Percentiles rank a stretch among this genome's conserved stretches.
Conservation (phyloP, 2,888 invertebrate genomes). For the Clepsis dumicolana region DNA sequence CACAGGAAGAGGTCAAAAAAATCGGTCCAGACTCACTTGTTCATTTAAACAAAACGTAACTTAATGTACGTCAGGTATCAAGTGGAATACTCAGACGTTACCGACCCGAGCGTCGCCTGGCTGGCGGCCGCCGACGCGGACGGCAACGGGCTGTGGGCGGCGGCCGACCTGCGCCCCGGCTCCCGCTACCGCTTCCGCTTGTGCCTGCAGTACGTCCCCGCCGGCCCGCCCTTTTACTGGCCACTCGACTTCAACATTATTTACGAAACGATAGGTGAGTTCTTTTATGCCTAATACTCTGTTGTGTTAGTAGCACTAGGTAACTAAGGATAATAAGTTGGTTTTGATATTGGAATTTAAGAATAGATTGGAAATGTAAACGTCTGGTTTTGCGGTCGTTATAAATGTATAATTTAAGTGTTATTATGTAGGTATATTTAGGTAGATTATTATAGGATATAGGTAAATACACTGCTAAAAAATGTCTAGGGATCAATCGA, state of each 20-base stretch:
- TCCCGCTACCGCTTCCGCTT: conserved; percentile 92
- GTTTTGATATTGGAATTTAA: too few species aligned
- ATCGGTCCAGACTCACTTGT: too few species aligned
- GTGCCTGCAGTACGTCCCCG: conserved; percentile 87
- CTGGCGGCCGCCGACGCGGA: conserved; percentile 52
- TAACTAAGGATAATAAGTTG: too few species aligned
- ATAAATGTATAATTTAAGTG: too few species aligned
- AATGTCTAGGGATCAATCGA: too few species aligned
- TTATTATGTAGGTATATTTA: too few species aligned
- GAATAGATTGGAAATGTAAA: too few species aligned
- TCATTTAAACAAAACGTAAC: neutral
- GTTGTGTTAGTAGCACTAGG: neutral
- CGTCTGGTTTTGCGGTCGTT: too few species aligned
- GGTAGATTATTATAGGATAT: too few species aligned
- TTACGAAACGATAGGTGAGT: conserved; percentile 91
- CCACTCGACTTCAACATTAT: conserved; percentile 89
- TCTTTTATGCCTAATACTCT: neutral
- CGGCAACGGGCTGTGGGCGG: conserved; percentile 65
- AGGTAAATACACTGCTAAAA: too few species aligned
- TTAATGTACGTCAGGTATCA: conserved; percentile 61
- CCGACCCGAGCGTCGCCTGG: conserved; percentile 61
- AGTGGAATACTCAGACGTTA: conserved; percentile 82
- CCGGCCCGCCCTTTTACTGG: conserved; percentile 89
- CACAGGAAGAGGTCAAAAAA: too few species aligned
- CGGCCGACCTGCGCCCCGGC: conserved; percentile 88